A percentile compares a stretch with the other conserved stretches of the same genome.
Evolutionary conservation across 2,797 vertebrate species (phyloP).

Genomic region (Babyrousa celebensis): DNA sequence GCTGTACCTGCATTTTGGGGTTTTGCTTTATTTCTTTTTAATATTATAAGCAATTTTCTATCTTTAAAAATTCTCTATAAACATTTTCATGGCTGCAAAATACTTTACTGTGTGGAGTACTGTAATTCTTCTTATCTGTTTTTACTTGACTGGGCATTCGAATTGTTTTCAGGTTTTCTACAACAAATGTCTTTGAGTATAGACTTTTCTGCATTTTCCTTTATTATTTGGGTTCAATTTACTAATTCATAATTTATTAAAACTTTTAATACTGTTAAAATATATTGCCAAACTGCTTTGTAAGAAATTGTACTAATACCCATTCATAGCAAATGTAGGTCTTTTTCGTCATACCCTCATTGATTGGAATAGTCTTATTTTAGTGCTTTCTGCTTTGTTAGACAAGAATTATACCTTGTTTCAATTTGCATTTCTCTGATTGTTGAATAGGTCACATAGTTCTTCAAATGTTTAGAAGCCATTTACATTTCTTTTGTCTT

Average conservation of each 20-base stretch:
- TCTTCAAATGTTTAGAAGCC: constrained; percentile 45
- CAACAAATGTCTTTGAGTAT: constrained; percentile 34
- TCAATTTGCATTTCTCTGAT: constrained; percentile 59
- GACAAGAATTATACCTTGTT: constrained; percentile 51
- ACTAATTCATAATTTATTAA: constrained; percentile 58
- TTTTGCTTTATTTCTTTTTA: constrained; percentile 70
- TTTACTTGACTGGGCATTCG: constrained; percentile 38
- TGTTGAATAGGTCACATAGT: constrained; percentile 1
- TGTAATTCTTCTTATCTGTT: constrained; percentile 51
- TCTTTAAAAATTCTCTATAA: constrained; percentile 50
- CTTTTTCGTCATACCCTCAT: constrained; percentile 35
- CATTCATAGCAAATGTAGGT: background rate
- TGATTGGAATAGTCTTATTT: constrained; percentile 60
- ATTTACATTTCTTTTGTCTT: constrained; percentile 25
- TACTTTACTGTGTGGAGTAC: constrained; percentile 24
- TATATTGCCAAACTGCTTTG: constrained; percentile 32
- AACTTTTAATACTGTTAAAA: constrained; percentile 58
- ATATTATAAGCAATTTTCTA: constrained; percentile 30
- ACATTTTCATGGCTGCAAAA: constrained; percentile 59
- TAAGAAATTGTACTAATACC: constrained; percentile 47
- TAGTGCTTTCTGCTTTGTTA: constrained; percentile 59
- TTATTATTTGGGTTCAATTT: constrained; percentile 51
- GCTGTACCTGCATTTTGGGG: background rate
- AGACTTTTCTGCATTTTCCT: constrained; percentile 69
- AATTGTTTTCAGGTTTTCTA: constrained; percentile 75